Conservation (phyloP, 2,888 invertebrate genomes). For the Acanthacorydalis orientalis region DNA sequence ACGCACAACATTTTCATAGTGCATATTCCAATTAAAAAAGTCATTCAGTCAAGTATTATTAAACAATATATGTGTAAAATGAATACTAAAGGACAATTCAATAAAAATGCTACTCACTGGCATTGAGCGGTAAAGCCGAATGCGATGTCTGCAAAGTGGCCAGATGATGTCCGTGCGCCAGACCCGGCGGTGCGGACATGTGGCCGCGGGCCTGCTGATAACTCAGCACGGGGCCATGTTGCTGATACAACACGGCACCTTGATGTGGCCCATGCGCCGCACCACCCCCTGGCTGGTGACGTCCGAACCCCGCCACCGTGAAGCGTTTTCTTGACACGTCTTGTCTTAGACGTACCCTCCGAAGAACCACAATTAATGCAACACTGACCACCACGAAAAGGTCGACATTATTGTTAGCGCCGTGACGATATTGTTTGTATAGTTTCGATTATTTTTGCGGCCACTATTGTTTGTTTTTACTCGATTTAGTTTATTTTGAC, state of each 20-base stretch:
- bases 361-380: neutral
- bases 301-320: constrained; percentile 27
- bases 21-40: too few relatives aligned
- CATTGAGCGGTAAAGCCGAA: constrained; percentile 23
- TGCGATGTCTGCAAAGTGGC: constrained; percentile 12
- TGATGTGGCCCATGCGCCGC: constrained; percentile 20
- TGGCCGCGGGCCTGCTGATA: constrained; percentile 20
- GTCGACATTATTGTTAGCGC: too few relatives aligned
- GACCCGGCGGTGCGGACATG: constrained; percentile 14
- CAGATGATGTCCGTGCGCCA: constrained; percentile 4
- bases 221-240: constrained; percentile 20
- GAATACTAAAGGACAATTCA: neutral
- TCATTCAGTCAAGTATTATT: too few relatives aligned
- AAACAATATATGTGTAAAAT: neutral
- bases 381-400: too few relatives aligned
- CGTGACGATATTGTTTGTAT: too few relatives aligned
- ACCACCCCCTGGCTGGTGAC: constrained; percentile 22
- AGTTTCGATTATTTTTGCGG: too few relatives aligned
- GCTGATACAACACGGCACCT: constrained; percentile 22
- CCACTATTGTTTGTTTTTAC: too few relatives aligned
- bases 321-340: constrained; percentile 5
- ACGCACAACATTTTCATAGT: too few relatives aligned
- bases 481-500: too few relatives aligned
- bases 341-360: neutral
- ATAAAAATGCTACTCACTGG: constrained; percentile 20